Evolutionary conservation across 2,113 vertebrate genomes (phyloP).

Genomic region (Cyprinodon variegatus): DNA sequence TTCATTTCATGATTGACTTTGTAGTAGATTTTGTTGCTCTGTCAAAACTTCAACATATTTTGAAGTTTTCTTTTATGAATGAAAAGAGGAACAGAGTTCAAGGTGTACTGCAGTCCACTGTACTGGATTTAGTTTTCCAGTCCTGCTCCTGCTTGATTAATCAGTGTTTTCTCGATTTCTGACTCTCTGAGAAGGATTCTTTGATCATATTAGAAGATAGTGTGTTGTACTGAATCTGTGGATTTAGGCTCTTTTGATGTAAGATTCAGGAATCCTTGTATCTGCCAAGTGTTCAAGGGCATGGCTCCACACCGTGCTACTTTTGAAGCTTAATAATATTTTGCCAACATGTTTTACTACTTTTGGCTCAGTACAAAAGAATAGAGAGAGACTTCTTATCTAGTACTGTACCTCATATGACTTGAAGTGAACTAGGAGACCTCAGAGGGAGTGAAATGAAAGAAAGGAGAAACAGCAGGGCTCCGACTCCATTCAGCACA

Average conservation of each 20-base stretch:
- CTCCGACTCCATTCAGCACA: constrained; percentile 22
- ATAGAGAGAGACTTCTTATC: not conserved
- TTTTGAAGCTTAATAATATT: not conserved
- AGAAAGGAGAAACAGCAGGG: constrained; percentile 29
- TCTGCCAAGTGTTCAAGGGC: constrained; percentile 1
- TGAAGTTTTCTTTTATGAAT: not conserved
- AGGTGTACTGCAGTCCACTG: not conserved
- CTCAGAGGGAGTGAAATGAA: constrained; percentile 39
- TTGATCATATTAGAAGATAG: not conserved
- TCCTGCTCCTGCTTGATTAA: not conserved
- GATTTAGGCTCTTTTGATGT: not conserved
- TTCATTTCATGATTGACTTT: not conserved
- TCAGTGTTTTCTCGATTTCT: not conserved
- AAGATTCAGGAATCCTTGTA: not conserved
- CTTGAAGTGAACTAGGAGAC: not conserved
- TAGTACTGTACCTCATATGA: not conserved
- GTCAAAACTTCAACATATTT: not conserved
- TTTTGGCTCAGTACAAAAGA: not conserved
- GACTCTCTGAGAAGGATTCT: not conserved
- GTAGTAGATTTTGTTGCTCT: not conserved
- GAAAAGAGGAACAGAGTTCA: not conserved
- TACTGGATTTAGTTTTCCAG: not conserved
- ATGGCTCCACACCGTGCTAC: not conserved
- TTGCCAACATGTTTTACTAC: not conserved
- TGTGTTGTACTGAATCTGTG: not conserved